phyloP scores from a whole-genome alignment of 2,888 invertebrate species.

The Chrysotoxum bicinctum region DNA sequence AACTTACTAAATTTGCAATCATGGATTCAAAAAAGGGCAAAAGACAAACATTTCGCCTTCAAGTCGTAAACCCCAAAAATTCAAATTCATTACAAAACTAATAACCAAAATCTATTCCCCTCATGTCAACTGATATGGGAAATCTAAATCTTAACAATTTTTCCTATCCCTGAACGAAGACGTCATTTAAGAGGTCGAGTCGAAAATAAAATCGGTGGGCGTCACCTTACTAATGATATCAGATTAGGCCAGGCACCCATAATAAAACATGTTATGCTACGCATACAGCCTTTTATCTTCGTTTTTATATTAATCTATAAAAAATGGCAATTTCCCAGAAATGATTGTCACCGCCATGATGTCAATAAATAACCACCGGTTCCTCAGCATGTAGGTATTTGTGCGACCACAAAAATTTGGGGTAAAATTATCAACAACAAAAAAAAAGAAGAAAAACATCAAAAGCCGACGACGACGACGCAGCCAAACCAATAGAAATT shows the following conservation, averaged over 20 bases:
- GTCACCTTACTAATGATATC: conserved; percentile 45
- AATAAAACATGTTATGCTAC: conserved; percentile 49
- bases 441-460: conserved; percentile 1
- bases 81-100: background rate
- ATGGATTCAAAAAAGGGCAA: background rate
- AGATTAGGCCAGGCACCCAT: conserved; percentile 50
- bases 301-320: conserved; percentile 52
- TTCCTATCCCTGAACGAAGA: conserved; percentile 7
- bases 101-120: background rate
- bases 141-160: background rate
- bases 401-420: conserved; percentile 12
- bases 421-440: background rate
- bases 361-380: conserved; percentile 27
- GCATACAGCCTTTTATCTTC: conserved; percentile 49
- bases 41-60: background rate
- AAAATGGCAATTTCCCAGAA: conserved; percentile 55
- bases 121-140: background rate
- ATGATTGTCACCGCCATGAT: conserved; percentile 50
- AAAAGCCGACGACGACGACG: conserved; percentile 5
- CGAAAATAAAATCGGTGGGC: conserved; percentile 44
- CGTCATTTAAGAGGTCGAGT: conserved; percentile 34
- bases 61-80: background rate
- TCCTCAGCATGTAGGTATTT: background rate
- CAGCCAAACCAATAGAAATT: conserved; percentile 55
- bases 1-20: background rate